A percentile compares a stretch with the other conserved stretches of the same genome.
Evolutionary conservation across 2,797 vertebrate genomes (phyloP).

Genomic region (Bryconaethiops microstoma): DNA sequence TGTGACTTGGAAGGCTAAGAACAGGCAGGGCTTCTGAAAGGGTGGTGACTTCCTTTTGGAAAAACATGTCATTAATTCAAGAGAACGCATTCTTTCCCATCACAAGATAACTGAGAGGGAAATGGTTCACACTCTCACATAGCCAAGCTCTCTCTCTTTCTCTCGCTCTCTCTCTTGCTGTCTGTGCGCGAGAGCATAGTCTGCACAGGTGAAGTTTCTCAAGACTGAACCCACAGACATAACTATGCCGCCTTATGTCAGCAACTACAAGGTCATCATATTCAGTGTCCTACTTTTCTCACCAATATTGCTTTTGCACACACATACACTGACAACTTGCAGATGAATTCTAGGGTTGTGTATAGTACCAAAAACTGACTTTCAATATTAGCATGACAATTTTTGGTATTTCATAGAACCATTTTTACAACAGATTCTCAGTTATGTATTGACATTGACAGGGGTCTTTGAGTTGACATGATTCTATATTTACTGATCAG

Average conservation of each 20-base stretch:
- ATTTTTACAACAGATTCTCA: neutral
- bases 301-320: neutral
- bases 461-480: too few relatives aligned
- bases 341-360: neutral
- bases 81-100: conserved; percentile 94
- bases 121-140: conserved; percentile 73
- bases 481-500: neutral
- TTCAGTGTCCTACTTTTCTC: neutral
- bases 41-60: conserved; percentile 97
- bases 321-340: neutral
- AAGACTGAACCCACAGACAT: neutral
- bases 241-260: neutral
- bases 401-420: neutral
- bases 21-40: conserved; percentile 88
- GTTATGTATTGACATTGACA: too few relatives aligned
- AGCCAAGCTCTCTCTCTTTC: conserved; percentile 62
- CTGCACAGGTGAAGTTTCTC: conserved; percentile 31
- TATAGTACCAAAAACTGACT: neutral
- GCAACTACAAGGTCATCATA: neutral
- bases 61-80: conserved; percentile 98
- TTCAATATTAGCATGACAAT: neutral
- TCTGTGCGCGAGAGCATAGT: conserved; percentile 53
- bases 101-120: conserved; percentile 90
- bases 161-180: neutral
- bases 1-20: conserved; percentile 84